phyloP scores from a whole-genome alignment of 2,888 invertebrate genomes.

The Myathropa florea region DNA sequence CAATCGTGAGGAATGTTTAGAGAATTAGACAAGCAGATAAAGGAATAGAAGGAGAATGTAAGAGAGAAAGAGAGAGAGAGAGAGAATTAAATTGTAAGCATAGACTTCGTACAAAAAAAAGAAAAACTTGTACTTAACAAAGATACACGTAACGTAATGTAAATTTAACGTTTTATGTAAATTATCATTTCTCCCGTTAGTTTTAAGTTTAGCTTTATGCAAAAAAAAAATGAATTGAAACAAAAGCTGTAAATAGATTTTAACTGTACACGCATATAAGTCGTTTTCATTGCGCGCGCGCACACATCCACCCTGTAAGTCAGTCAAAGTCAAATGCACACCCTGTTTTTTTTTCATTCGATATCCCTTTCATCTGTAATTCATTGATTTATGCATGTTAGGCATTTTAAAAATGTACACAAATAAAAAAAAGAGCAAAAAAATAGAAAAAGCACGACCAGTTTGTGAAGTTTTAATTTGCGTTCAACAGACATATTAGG shows the following conservation, averaged over 20 bases:
- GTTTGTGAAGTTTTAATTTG: constrained; percentile 52
- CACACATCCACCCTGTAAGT: constrained; percentile 23
- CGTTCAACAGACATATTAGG: constrained; percentile 49
- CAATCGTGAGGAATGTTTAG: constrained; percentile 50
- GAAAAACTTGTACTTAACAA: constrained; percentile 28
- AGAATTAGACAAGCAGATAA: constrained; percentile 10
- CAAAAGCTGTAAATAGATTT: constrained; percentile 44
- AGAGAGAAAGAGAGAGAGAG: neutral
- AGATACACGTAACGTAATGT: constrained; percentile 8
- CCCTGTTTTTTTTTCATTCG: neutral
- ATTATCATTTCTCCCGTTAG: constrained; percentile 12
- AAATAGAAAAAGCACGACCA: constrained; percentile 38
- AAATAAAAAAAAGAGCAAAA: neutral
- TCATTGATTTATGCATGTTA: neutral
- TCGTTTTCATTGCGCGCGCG: neutral
- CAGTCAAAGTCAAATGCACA: neutral
- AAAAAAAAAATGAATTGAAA: neutral
- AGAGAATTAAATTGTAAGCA: neutral
- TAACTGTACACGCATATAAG: neutral
- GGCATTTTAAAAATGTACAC: neutral
- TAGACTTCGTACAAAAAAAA: constrained; percentile 31
- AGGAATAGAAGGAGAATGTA: constrained; percentile 4
- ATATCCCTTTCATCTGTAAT: too few species aligned
- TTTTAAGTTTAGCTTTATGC: constrained; percentile 35
- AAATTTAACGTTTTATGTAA: constrained; percentile 34